Evolutionary conservation across 2,113 vertebrate genomes (phyloP).

Genomic region (Colossoma macropomum): DNA sequence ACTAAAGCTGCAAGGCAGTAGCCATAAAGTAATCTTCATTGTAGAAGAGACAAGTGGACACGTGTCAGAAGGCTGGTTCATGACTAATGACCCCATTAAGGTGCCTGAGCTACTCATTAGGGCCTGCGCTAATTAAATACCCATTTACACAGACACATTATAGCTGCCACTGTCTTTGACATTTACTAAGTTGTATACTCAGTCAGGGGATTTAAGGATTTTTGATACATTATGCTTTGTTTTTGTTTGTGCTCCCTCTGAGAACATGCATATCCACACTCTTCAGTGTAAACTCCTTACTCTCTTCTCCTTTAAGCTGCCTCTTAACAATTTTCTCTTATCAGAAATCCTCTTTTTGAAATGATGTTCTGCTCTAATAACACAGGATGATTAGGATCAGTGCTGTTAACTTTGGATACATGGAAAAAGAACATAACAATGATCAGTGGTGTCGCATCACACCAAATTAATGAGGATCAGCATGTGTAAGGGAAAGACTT

Average conservation of each 20-base stretch:
- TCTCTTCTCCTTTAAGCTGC: too few species aligned
- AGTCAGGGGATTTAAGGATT: background rate
- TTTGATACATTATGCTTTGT: background rate
- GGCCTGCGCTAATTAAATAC: conserved; percentile 59
- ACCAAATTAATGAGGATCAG: too few species aligned
- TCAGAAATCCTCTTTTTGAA: too few species aligned
- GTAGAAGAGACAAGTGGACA: conserved; percentile 55
- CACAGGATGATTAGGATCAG: too few species aligned
- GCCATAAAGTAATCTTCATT: conserved; percentile 60
- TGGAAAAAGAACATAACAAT: too few species aligned
- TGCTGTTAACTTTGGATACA: too few species aligned
- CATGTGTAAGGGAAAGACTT: too few species aligned
- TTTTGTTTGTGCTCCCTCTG: background rate
- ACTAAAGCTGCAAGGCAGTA: background rate
- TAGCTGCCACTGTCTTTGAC: conserved; percentile 39
- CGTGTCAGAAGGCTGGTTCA: conserved; percentile 58
- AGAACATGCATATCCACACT: background rate
- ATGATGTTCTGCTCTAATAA: too few species aligned
- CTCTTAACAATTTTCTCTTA: too few species aligned
- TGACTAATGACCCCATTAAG: conserved; percentile 65
- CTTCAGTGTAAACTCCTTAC: too few species aligned
- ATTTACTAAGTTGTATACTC: background rate
- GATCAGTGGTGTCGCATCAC: too few species aligned
- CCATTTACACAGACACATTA: conserved; percentile 41
- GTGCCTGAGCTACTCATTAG: conserved; percentile 59